Base-by-base conservation (phyloP, 2,888 invertebrate species). In the Timandra comae region DNA sequence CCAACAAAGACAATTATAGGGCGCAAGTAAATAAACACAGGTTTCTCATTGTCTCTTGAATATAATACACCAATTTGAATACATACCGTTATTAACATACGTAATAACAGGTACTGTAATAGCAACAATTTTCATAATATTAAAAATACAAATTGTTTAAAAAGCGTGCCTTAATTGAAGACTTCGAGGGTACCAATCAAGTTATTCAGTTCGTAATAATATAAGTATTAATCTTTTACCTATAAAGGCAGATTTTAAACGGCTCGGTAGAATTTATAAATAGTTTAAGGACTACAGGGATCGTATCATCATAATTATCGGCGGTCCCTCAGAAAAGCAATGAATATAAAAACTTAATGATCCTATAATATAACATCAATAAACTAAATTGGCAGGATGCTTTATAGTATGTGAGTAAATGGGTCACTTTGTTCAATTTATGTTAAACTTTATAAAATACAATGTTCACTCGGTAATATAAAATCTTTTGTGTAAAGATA, bases 301-400 rank as follows among this genome's bases (percentile, higher is more conserved):
- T 68, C 63, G 60, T 67, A 75, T 70, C 63, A 67, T 69, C 63
- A 66, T 81, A 81, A 84, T 82, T 76, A 82, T 65, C 75, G 74
- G 63, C 74, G 76, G 73, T 55, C 52, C 60, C 51, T 62, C 63
- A 63, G 63, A 72, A 67, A 73, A 61, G 71, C 62, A 66, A 56
- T 57, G 63, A 60, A 46, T 66, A 78, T 75, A 81, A 84, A 82
- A 82, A 80, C 55, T 69, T 76, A 82, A 82, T 81, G 76, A 71
- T 61, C 51, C 66, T 66, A 70, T 80, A 77, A 80, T 81, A 69
- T 67, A 71, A 76, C 74, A 68, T 76, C 78, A 73, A 82, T 81
- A 80, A 74, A 77, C 68, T 74, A 78, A 81, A 84, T 81, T 81
- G 81, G 70, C 80, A 78, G 79, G 81, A 76, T 78, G 70, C 66